These are phyloP conservation scores for Rhinophrynus dorsalis DNA, from an alignment of 2,797 vertebrate genomes.

Conservation along the genomic window DNA sequence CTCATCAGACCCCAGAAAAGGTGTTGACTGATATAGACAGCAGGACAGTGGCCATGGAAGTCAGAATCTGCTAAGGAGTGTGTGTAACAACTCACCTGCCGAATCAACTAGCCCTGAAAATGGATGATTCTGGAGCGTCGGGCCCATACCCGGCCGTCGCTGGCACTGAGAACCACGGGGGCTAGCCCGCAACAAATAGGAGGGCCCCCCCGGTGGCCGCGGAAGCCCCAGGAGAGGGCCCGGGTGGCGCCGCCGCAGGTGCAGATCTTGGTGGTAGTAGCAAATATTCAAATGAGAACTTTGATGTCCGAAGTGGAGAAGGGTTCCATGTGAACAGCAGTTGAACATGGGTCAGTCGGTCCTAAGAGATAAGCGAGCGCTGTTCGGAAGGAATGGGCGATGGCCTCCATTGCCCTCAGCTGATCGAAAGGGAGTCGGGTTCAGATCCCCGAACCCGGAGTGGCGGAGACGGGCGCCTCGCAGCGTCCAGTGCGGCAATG, in stretches of 20 bases:
- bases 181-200: not conserved
- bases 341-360: slow-evolving; percentile 24
- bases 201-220: too few species aligned
- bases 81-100: too few species aligned
- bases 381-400: slow-evolving; percentile 15
- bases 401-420: not conserved
- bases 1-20: too few species aligned
- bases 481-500: not conserved
- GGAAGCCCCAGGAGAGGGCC: too few species aligned
- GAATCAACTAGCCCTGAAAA: too few species aligned
- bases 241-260: not conserved
- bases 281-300: too few species aligned
- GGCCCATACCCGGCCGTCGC: too few species aligned
- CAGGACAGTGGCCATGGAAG: too few species aligned
- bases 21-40: too few species aligned
- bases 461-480: slow-evolving; percentile 9
- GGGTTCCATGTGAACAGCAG: slow-evolving; percentile 37
- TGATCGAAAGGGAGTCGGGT: slow-evolving; percentile 17
- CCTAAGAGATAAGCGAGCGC: not conserved
- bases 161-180: too few species aligned
- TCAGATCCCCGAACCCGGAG: slow-evolving; percentile 20
- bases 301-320: slow-evolving; percentile 30
- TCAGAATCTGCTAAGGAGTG: slow-evolving; percentile 17
- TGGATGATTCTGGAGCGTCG: not conserved
- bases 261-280: not conserved